These are phyloP conservation scores for Chaetophractus vellerosus DNA, from an alignment of 2,797 vertebrate genomes.

Conservation along the genomic window DNA sequence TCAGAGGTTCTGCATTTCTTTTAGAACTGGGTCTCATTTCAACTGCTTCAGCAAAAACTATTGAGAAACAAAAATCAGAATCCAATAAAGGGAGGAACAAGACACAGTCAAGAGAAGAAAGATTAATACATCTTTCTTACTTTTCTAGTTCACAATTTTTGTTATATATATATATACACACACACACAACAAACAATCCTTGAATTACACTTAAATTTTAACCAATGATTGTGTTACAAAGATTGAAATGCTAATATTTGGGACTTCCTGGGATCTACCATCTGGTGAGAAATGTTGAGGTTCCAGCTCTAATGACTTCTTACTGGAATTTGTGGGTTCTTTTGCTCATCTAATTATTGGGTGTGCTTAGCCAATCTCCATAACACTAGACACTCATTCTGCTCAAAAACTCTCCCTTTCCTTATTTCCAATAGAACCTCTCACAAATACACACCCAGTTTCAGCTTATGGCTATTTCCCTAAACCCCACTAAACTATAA, in stretches of 20 bases:
- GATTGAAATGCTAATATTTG: neutral
- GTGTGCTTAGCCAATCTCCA: neutral
- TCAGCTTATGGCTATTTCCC: neutral
- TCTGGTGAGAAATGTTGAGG: neutral
- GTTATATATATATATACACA: neutral
- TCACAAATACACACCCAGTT: too few relatives aligned
- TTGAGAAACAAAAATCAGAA: neutral
- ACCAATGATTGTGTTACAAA: neutral
- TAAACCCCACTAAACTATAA: neutral
- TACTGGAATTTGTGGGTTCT: neutral
- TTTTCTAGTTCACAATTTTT: neutral
- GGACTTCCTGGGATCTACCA: neutral
- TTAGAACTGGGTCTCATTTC: neutral
- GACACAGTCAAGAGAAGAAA: neutral
- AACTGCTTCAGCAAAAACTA: neutral
- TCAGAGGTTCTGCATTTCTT: neutral
- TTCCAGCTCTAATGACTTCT: neutral
- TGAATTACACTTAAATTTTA: neutral
- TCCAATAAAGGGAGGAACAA: neutral
- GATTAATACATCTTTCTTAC: neutral
- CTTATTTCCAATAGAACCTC: neutral
- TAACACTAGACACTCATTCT: neutral
- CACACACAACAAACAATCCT: neutral
- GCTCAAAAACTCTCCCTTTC: neutral
- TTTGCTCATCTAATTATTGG: neutral